Conservation (phyloP, 2,797 vertebrate species). For the Rhynchotus rufescens region DNA sequence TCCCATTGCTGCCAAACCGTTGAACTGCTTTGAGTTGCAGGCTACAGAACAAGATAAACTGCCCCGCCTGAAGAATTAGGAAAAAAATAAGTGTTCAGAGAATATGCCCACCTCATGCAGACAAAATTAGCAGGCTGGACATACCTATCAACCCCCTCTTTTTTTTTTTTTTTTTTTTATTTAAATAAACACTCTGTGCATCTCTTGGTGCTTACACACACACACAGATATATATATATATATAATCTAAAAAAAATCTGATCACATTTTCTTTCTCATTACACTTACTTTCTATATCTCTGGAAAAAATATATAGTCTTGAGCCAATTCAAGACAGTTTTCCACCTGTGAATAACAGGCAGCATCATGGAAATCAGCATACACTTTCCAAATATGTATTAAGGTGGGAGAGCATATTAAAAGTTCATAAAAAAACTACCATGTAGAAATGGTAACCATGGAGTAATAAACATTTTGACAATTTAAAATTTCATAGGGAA, state of each 20-base stretch:
- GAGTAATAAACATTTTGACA: not conserved
- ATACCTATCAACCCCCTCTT: too few relatives aligned
- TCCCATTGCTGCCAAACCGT: constrained; percentile 33
- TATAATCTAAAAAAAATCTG: too few relatives aligned
- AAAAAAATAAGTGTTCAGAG: constrained; percentile 35
- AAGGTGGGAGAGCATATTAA: not conserved
- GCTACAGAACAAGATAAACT: constrained; percentile 27
- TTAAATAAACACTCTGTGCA: not conserved
- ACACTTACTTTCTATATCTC: not conserved
- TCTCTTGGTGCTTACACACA: not conserved
- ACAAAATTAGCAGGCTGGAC: not conserved
- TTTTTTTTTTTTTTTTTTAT: not conserved
- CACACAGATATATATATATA: too few relatives aligned
- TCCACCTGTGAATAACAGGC: not conserved
- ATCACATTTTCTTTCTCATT: not conserved
- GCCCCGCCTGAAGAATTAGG: constrained; percentile 15
- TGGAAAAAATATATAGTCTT: not conserved
- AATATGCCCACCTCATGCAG: not conserved
- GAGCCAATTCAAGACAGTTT: not conserved
- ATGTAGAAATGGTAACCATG: not conserved
- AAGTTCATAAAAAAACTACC: not conserved
- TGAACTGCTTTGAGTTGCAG: not conserved
- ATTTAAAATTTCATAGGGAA: not conserved
- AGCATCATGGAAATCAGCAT: not conserved
- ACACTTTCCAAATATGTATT: not conserved